Percentiles rank a stretch among this genome's conserved stretches.
Evolutionary conservation across 2,797 vertebrate genomes (phyloP).

Genomic region (Scolopax bukidnonensis): DNA sequence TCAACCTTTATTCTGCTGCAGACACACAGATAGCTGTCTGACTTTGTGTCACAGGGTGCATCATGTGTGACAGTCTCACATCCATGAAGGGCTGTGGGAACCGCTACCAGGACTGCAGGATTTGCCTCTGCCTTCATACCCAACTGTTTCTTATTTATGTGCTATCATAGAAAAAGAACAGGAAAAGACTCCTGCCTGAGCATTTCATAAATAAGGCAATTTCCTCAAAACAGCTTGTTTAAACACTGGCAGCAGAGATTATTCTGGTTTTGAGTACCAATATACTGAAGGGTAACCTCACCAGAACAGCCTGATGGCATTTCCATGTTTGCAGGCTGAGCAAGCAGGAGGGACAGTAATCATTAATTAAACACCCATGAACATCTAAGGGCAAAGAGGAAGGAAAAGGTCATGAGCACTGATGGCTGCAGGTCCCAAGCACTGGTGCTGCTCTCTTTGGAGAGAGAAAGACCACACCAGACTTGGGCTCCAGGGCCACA

Average conservation of each 20-base stretch:
- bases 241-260: not conserved
- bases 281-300: not conserved
- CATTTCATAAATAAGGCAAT: not conserved
- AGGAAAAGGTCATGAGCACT: not conserved
- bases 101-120: not conserved
- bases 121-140: not conserved
- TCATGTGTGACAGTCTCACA: accelerated
- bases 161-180: not conserved
- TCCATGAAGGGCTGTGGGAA: not conserved
- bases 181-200: not conserved
- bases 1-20: not conserved
- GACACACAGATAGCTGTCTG: accelerated
- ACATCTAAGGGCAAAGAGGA: not conserved
- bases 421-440: not conserved
- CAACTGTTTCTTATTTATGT: not conserved
- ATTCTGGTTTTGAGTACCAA: not conserved
- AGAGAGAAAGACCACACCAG: accelerated
- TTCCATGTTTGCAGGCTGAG: not conserved
- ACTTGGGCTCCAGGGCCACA: not conserved
- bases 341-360: not conserved
- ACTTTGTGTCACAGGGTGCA: accelerated
- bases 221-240: not conserved
- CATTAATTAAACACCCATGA: not conserved
- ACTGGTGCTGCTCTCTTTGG: not conserved
- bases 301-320: not conserved